A percentile compares a stretch with the other conserved stretches of the same genome.
phyloP scores from a whole-genome alignment of 2,888 invertebrate species.

The Formica aserva region DNA sequence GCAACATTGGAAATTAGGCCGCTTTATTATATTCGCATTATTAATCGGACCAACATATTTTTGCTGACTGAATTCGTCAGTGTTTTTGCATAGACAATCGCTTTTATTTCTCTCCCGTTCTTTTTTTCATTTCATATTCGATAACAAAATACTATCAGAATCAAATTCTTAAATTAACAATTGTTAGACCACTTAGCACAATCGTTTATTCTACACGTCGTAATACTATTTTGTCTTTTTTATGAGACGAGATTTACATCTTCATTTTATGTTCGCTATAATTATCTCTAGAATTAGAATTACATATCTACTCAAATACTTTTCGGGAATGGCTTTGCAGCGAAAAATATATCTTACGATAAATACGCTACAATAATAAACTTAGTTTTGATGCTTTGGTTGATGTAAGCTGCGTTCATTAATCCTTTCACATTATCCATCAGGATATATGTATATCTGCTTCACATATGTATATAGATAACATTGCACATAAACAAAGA shows the following conservation, averaged over 20 bases:
- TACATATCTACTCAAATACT: slow-evolving; percentile 19
- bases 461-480: background rate
- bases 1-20: slow-evolving; percentile 43
- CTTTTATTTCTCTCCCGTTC: background rate
- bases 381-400: slow-evolving; percentile 31
- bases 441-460: background rate
- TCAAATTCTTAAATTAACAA: slow-evolving; percentile 12
- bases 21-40: slow-evolving; percentile 41
- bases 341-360: slow-evolving; percentile 5
- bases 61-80: background rate
- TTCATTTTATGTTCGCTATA: background rate
- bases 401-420: slow-evolving; percentile 4
- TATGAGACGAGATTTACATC: background rate
- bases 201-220: slow-evolving; percentile 19
- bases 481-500: background rate
- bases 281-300: background rate
- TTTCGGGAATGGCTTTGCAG: slow-evolving; percentile 12
- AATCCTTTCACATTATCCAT: slow-evolving; percentile 16
- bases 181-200: background rate
- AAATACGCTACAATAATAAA: slow-evolving; percentile 37
- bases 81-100: background rate
- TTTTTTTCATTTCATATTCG: slow-evolving; percentile 1
- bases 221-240: slow-evolving; percentile 3
- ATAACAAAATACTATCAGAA: slow-evolving; percentile 40
- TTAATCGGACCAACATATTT: background rate